phyloP scores from a whole-genome alignment of 2,113 vertebrate genomes.

The Neopipo cinnamomea region DNA sequence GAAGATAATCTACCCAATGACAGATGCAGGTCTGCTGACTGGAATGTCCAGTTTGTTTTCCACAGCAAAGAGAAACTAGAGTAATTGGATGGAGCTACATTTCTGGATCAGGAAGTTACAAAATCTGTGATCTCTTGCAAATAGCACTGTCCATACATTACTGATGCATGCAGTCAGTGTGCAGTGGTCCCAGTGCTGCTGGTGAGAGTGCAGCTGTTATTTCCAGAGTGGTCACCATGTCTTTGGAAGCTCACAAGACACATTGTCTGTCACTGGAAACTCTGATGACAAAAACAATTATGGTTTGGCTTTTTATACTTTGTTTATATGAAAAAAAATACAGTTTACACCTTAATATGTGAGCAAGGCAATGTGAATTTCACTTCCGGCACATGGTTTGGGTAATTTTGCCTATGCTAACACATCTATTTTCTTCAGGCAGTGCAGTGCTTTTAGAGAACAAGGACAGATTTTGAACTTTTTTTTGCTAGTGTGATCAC shows the following conservation, averaged over 20 bases:
- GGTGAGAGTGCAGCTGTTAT: neutral
- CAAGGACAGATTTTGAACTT: conserved; percentile 25
- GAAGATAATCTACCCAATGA: neutral
- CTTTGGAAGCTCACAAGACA: neutral
- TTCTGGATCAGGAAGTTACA: neutral
- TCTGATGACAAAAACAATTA: neutral
- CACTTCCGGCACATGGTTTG: neutral
- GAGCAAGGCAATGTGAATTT: neutral
- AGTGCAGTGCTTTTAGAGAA: conserved; percentile 9
- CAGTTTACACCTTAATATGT: neutral
- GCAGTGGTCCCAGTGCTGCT: neutral
- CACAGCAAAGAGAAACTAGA: neutral
- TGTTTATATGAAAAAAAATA: neutral
- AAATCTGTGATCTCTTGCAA: neutral
- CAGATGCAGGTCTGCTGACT: neutral
- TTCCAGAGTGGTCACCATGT: neutral
- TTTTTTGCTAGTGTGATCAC: conserved; percentile 32
- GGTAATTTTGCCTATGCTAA: conserved; percentile 10
- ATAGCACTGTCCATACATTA: neutral
- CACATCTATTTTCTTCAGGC: conserved; percentile 1
- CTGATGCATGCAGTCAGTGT: neutral
- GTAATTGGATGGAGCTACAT: neutral
- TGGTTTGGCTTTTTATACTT: neutral
- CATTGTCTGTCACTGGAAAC: neutral
- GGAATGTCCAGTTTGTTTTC: neutral